Evolutionary conservation across 2,888 invertebrate species (phyloP).

Genomic region (Tetramorium bicarinatum): DNA sequence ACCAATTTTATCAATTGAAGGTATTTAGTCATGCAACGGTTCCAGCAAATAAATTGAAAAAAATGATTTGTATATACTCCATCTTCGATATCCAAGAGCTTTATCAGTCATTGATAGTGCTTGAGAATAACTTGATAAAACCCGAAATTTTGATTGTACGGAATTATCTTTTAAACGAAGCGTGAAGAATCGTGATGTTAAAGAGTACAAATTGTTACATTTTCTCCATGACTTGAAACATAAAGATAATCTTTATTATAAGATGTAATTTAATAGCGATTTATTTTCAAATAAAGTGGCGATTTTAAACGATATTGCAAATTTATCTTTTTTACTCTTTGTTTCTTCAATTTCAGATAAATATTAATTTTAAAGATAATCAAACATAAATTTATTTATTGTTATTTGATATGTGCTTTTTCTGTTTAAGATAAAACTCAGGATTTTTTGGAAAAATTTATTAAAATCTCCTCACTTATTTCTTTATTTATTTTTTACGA

Average conservation of each 20-base stretch:
- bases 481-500: too few species aligned
- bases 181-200: background rate
- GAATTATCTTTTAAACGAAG: background rate
- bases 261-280: background rate
- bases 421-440: background rate
- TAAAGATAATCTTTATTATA: background rate
- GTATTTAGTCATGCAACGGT: background rate
- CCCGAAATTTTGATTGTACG: background rate
- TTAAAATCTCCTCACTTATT: background rate
- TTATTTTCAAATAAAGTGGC: background rate
- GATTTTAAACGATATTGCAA: background rate
- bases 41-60: background rate
- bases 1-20: background rate
- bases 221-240: background rate
- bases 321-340: background rate
- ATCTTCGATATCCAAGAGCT: background rate
- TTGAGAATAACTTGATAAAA: background rate
- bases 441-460: background rate
- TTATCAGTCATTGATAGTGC: conserved; percentile 10
- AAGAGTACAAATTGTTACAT: background rate
- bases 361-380: conserved; percentile 7
- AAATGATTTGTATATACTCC: background rate
- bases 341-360: background rate
- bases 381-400: background rate
- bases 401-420: background rate